Evolutionary conservation across 2,888 invertebrate species (phyloP).

Genomic region (Tipula vernalis): DNA sequence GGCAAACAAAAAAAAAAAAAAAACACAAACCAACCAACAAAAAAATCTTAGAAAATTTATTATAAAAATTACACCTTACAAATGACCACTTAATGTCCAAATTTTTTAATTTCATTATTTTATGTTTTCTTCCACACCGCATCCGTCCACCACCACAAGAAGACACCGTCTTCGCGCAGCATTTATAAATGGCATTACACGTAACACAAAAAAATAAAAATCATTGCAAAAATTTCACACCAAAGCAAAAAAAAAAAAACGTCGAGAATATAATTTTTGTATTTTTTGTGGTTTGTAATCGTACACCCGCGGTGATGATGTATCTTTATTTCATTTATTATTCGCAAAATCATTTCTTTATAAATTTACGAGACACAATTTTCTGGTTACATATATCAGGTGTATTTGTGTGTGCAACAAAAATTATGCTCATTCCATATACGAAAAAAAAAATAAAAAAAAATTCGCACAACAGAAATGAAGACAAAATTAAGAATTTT

Average conservation of each 20-base stretch:
- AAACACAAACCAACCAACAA: not conserved
- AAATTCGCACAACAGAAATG: not conserved
- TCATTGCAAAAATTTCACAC: not conserved
- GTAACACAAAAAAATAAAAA: not conserved
- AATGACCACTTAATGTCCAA: conserved; percentile 4
- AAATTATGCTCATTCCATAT: not conserved
- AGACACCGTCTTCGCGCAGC: not conserved
- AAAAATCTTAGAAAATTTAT: not conserved
- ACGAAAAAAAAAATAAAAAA: too few relatives aligned
- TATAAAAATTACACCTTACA: not conserved
- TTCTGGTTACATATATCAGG: not conserved
- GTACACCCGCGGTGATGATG: conserved; percentile 4
- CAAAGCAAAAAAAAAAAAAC: not conserved
- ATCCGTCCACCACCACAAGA: not conserved
- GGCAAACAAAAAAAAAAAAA: not conserved
- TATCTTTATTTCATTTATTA: not conserved
- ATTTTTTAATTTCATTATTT: not conserved
- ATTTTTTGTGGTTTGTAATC: not conserved
- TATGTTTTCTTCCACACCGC: not conserved
- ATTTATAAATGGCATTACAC: not conserved
- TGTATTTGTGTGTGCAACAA: not conserved
- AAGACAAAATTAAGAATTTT: not conserved
- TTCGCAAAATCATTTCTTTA: not conserved
- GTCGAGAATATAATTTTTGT: not conserved
- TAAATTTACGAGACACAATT: not conserved